Percentiles rank a stretch among this genome's conserved stretches.
Conservation (phyloP, 2,888 invertebrate species). For the Antheraea assamensis region DNA sequence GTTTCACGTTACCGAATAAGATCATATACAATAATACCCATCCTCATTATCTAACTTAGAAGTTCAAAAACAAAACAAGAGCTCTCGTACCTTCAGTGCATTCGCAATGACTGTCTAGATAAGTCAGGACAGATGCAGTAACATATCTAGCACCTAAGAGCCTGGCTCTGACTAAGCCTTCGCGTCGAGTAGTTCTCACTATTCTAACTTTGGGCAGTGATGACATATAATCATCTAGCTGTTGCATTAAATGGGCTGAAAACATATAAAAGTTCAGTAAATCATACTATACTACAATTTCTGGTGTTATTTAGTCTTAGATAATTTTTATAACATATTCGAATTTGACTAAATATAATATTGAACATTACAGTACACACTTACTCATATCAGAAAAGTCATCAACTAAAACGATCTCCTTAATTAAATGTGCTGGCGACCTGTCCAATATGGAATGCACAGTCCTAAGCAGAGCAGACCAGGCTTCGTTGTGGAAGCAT, state of each 20-base stretch:
- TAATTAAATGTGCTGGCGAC: slow-evolving; percentile 93
- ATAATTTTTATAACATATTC: neutral
- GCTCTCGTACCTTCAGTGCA: slow-evolving; percentile 89
- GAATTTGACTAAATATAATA: neutral
- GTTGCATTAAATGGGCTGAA: slow-evolving; percentile 94
- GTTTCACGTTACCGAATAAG: no score
- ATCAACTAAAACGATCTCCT: slow-evolving; percentile 97
- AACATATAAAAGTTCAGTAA: slow-evolving; percentile 30
- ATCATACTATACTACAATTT: neutral
- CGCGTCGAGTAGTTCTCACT: slow-evolving; percentile 93
- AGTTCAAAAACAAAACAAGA: neutral
- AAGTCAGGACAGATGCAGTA: slow-evolving; percentile 94
- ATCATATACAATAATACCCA: neutral
- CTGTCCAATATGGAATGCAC: slow-evolving; percentile 98
- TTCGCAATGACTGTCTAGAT: slow-evolving; percentile 99
- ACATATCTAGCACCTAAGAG: slow-evolving; percentile 94
- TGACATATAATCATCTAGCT: slow-evolving; percentile 96
- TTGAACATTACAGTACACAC: slow-evolving; percentile 50
- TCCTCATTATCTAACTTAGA: neutral
- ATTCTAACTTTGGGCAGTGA: slow-evolving; percentile 96
- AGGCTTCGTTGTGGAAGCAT: slow-evolving; percentile 99
- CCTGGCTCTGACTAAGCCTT: slow-evolving; percentile 97
- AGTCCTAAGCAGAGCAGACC: slow-evolving; percentile 97
- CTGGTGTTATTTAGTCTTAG: neutral
- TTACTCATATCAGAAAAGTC: slow-evolving; percentile 98